phyloP scores from a whole-genome alignment of 2,113 vertebrate species.

The Varanus komodoensis region DNA sequence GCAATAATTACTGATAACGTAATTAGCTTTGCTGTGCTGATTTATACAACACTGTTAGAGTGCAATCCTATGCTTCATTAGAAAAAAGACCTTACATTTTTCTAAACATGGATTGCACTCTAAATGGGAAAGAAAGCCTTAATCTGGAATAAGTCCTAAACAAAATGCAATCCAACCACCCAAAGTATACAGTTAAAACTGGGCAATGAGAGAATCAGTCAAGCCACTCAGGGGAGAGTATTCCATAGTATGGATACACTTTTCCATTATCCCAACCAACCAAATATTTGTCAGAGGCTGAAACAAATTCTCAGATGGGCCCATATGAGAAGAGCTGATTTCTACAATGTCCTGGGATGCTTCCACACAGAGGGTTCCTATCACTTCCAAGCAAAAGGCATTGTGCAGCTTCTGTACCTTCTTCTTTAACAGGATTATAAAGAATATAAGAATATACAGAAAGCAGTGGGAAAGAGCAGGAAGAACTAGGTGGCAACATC shows the following conservation, averaged over 20 bases:
- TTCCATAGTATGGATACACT: too few species aligned
- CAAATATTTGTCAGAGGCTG: neutral
- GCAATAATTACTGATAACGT: neutral
- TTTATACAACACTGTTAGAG: neutral
- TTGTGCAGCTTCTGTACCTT: too few species aligned
- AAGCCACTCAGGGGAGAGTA: too few species aligned
- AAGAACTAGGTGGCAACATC: too few species aligned
- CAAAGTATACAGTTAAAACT: neutral
- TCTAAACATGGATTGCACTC: too few species aligned
- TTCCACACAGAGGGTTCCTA: neutral
- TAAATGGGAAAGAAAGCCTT: neutral
- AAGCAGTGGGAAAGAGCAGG: too few species aligned
- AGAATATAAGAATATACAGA: too few species aligned
- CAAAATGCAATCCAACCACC: neutral
- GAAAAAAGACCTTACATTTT: too few species aligned
- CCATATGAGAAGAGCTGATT: neutral
- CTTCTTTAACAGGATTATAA: too few species aligned
- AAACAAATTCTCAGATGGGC: neutral
- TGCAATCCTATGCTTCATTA: too few species aligned
- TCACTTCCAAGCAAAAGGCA: too few species aligned
- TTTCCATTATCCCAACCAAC: too few species aligned
- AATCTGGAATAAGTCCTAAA: neutral
- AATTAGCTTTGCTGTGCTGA: neutral
- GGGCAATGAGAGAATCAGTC: neutral
- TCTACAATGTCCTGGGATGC: neutral